A percentile compares a stretch with the other conserved stretches of the same genome.
Conservation (phyloP, 2,888 invertebrate species). For the Stictocephala bisonia region DNA sequence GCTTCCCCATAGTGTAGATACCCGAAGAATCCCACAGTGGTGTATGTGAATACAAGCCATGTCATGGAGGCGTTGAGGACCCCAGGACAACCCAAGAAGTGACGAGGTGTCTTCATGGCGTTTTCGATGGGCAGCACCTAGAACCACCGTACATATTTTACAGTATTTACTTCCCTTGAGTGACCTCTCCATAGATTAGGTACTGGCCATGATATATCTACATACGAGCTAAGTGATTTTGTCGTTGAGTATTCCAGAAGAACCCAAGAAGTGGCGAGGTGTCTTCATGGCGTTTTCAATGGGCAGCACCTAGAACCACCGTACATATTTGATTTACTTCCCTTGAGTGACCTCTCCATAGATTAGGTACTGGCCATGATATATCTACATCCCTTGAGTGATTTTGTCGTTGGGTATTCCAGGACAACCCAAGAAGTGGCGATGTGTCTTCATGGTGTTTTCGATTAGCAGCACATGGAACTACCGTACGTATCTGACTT, state of each 20-base stretch:
- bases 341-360: slow-evolving; percentile 78
- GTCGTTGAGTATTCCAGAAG: slow-evolving; percentile 85
- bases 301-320: slow-evolving; percentile 92
- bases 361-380: slow-evolving; percentile 78
- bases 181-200: slow-evolving; percentile 80
- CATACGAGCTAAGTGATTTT: slow-evolving; percentile 86
- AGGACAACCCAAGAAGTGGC: slow-evolving; percentile 79
- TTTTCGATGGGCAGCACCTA: slow-evolving; percentile 96
- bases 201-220: slow-evolving; percentile 81
- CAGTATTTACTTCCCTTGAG: slow-evolving; percentile 73
- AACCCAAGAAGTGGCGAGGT: slow-evolving; percentile 80
- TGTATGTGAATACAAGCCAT: slow-evolving; percentile 81
- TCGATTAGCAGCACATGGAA: slow-evolving; percentile 96
- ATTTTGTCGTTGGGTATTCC: slow-evolving; percentile 91
- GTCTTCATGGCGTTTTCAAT: slow-evolving; percentile 94
- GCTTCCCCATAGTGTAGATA: slow-evolving; percentile 85
- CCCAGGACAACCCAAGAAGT: slow-evolving; percentile 82
- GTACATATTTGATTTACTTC: too few relatives aligned
- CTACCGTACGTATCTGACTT: too few relatives aligned
- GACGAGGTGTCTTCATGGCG: slow-evolving; percentile 85
- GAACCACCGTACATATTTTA: too few relatives aligned
- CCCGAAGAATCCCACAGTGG: slow-evolving; percentile 85
- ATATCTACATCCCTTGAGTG: slow-evolving; percentile 79
- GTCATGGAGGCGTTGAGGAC: slow-evolving; percentile 90
- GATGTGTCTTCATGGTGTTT: slow-evolving; percentile 88